A percentile compares a stretch with the other conserved stretches of the same genome.
Conservation (phyloP, 2,797 vertebrate species). For the Poecilia wingei region DNA sequence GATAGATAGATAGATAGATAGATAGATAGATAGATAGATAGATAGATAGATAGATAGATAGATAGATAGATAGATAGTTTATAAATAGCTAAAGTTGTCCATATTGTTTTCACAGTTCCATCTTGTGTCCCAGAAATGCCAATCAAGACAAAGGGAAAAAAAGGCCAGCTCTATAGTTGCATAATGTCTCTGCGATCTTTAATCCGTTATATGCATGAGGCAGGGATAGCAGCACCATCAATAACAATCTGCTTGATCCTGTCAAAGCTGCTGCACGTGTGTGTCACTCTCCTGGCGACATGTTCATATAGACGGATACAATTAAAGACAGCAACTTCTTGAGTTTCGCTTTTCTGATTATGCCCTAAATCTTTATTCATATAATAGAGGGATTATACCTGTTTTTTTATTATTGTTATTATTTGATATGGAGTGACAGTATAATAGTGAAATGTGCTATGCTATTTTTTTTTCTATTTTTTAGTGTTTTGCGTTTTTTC, state of each 20-base stretch:
- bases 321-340: constrained; percentile 13
- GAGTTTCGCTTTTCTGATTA: neutral
- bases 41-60: constrained; percentile 9
- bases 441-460: neutral
- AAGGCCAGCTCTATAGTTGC: constrained; percentile 51
- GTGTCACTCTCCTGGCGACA: constrained; percentile 30
- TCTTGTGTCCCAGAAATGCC: constrained; percentile 71
- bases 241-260: constrained; percentile 47
- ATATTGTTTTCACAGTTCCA: constrained; percentile 43
- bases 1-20: constrained; percentile 18
- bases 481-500: neutral
- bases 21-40: constrained; percentile 16
- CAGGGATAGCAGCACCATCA: constrained; percentile 45
- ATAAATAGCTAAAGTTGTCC: constrained; percentile 21
- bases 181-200: constrained; percentile 69
- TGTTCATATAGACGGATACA: constrained; percentile 27
- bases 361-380: neutral
- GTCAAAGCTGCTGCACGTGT: constrained; percentile 36
- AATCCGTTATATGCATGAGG: constrained; percentile 70
- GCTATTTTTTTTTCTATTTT: neutral
- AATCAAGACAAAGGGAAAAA: constrained; percentile 44
- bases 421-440: neutral
- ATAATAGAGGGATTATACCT: neutral
- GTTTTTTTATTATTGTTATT: neutral
- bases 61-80: constrained; percentile 4